These are phyloP conservation scores for Arion vulgaris DNA, from an alignment of 1,140 invertebrate genomes.

Conservation along the genomic window DNA sequence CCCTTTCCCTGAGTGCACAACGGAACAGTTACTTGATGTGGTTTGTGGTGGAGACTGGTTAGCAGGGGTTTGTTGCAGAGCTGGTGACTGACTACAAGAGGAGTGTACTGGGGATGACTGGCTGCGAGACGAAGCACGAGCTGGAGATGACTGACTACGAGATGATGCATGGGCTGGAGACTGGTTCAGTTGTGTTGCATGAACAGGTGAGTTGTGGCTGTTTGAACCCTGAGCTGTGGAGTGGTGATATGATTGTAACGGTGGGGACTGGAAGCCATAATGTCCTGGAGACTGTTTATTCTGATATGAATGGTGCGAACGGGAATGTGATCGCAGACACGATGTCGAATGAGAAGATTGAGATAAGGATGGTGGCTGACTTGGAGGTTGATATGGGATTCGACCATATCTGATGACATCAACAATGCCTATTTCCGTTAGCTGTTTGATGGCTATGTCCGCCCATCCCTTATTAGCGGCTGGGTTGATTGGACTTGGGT, in stretches of 20 bases:
- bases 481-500: slow-evolving; percentile 86
- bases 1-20: not conserved
- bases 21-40: not conserved
- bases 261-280: slow-evolving; percentile 30
- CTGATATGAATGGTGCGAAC: not conserved
- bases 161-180: slow-evolving; percentile 11
- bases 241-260: slow-evolving; percentile 21
- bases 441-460: slow-evolving; percentile 79
- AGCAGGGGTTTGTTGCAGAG: not conserved
- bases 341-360: slow-evolving; percentile 15
- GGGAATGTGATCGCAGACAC: not conserved
- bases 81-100: slow-evolving; percentile 15
- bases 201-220: slow-evolving; percentile 5
- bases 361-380: slow-evolving; percentile 11
- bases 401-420: slow-evolving; percentile 39
- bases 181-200: slow-evolving; percentile 4
- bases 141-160: slow-evolving; percentile 19
- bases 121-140: not conserved
- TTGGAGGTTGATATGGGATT: slow-evolving; percentile 32
- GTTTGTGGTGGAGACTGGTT: slow-evolving; percentile 6
- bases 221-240: slow-evolving; percentile 8
- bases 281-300: slow-evolving; percentile 24
- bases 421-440: slow-evolving; percentile 84
- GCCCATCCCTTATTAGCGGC: slow-evolving; percentile 86
- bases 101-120: slow-evolving; percentile 28